Evolutionary conservation across 1,140 invertebrate genomes (phyloP).

Genomic region (Teleogryllus occipitalis): DNA sequence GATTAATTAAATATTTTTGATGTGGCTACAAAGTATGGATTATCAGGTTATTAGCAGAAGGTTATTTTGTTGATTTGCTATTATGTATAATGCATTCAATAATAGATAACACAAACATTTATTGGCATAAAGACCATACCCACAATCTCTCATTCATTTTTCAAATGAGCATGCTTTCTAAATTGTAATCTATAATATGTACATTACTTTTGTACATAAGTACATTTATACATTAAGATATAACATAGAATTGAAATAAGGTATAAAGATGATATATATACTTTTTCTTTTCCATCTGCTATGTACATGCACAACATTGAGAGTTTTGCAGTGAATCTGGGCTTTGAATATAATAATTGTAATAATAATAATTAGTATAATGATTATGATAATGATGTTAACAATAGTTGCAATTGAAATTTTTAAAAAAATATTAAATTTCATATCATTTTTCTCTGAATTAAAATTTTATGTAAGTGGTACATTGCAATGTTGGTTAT

Average conservation of each 20-base stretch:
- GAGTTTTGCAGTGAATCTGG: conserved; percentile 1
- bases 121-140: neutral
- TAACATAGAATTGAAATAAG: conserved; percentile 1
- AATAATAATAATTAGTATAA: neutral
- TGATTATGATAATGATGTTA: too few relatives aligned
- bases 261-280: neutral
- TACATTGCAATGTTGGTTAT: neutral
- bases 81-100: too few relatives aligned
- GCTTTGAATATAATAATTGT: conserved; percentile 3
- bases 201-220: conserved; percentile 14
- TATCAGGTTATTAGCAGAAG: too few relatives aligned
- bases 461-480: neutral
- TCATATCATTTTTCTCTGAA: too few relatives aligned
- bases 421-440: neutral
- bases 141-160: neutral
- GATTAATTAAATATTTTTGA: too few relatives aligned
- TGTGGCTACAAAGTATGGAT: too few relatives aligned
- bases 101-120: neutral
- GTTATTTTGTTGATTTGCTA: too few relatives aligned
- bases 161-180: conserved; percentile 12
- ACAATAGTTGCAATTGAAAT: neutral
- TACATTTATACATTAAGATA: conserved; percentile 12
- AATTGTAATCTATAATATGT: conserved; percentile 12
- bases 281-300: neutral
- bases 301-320: conserved; percentile 14